Evolutionary conservation across 2,113 vertebrate genomes (phyloP), one percentile per base, ranked within the genome.

Genomic region (Nothobranchius furzeri): DNA sequence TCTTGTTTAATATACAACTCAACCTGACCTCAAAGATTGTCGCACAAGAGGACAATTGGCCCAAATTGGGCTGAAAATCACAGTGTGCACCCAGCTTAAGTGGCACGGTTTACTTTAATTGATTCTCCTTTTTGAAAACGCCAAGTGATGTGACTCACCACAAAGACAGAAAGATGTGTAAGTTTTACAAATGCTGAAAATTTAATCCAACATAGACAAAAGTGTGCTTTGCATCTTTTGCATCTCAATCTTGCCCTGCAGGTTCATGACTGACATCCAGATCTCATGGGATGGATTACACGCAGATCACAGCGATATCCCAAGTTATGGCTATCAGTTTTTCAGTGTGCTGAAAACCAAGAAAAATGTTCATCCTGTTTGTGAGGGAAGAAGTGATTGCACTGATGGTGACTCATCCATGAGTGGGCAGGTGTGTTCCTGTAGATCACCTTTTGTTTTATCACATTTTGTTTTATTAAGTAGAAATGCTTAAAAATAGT

Each of bases 391-490:
- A 60, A 3, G 46, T 52, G 55, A 58, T 17, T 52, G 15, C 50
- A 63, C 17, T 60, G 24, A 60, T 68, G 37, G 30, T 76, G 78
- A 79, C 52, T 83, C 72, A 86, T 55, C 25, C 35, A 43, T 61
- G 61, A 78, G 71, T 81, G 75, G 74, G 71, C 42, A 64, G 62
- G 57, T 75, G 61, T 73, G 56, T 47, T 76, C 51, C 51, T 66
- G 56, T 15, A 13, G 17, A 24, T 68, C 6, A 30, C 35, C 40
- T 64, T 58, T 36, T 37, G 70, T 50, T 51, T 15, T 11, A 45
- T 45, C 36, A 60, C 25, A 24, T 45, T 45, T 45, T 45, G 43
- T 45, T 47, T 68, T 57, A 11, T 36, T 53, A 46, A 64, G 25
- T 30, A 8, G n/a, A 5, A 9, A 47, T 53, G 66, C 30, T 20